phyloP scores from a whole-genome alignment of 2,113 vertebrate genomes.

The Lathamus discolor region DNA sequence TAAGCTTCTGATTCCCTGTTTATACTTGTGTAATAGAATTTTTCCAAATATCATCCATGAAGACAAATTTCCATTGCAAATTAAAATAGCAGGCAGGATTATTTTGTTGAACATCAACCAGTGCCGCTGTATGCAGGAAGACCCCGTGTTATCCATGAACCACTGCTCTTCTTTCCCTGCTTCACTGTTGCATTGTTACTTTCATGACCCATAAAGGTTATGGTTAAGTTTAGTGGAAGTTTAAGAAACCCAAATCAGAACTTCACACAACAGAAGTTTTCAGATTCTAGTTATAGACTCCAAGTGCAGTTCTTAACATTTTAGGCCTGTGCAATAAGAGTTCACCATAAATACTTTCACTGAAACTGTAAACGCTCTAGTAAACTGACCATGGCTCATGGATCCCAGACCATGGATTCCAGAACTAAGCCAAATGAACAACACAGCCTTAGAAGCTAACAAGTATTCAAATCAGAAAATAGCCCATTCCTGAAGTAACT shows the following conservation, averaged over 20 bases:
- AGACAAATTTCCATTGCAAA: not conserved
- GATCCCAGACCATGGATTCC: not conserved
- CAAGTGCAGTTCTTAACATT: not conserved
- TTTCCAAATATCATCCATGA: not conserved
- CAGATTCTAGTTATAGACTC: not conserved
- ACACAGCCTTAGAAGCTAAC: not conserved
- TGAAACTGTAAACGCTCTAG: not conserved
- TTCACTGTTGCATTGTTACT: not conserved
- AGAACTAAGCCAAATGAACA: not conserved
- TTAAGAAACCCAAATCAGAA: not conserved
- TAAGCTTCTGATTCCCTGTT: not conserved
- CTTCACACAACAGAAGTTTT: not conserved
- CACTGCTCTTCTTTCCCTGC: not conserved
- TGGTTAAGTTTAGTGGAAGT: not conserved
- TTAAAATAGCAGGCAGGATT: not conserved
- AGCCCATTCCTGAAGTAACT: not conserved
- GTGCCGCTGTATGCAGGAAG: not conserved
- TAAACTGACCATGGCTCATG: not conserved
- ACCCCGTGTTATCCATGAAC: not conserved
- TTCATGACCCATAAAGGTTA: not conserved
- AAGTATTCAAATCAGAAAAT: constrained; percentile 6
- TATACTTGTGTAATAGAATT: not conserved
- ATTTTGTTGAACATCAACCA: not conserved
- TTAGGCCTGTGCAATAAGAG: not conserved
- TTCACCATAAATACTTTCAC: not conserved